Evolutionary conservation across 2,888 invertebrate species (phyloP).

Genomic region (Acrobasis consociella): DNA sequence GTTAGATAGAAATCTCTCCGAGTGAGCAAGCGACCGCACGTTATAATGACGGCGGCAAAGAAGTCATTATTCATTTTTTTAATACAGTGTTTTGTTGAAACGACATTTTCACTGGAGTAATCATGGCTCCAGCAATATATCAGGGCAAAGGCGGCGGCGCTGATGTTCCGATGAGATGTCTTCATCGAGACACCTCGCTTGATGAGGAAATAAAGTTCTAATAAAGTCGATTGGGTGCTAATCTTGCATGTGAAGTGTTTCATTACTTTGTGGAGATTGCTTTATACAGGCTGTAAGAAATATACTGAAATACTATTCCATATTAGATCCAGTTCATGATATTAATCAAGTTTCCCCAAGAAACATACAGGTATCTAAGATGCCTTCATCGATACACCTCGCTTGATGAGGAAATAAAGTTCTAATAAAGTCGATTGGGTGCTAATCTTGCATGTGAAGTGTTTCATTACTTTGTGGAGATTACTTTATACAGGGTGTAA

Average conservation of each 20-base stretch:
- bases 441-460: background rate
- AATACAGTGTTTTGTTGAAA: constrained; percentile 80
- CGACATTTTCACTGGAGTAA: constrained; percentile 81
- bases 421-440: background rate
- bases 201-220: background rate
- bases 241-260: background rate
- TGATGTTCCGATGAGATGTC: constrained; percentile 79
- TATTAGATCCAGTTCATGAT: too few species aligned
- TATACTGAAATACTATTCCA: too few species aligned
- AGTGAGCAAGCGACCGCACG: constrained; percentile 65
- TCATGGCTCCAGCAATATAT: constrained; percentile 73
- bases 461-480: background rate
- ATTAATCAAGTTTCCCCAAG: too few species aligned
- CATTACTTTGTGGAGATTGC: background rate
- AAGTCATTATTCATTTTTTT: constrained; percentile 82
- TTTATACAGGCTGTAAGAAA: too few species aligned
- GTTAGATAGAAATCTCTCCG: constrained; percentile 72
- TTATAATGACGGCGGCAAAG: constrained; percentile 77
- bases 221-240: background rate
- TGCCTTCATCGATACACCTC: constrained; percentile 56
- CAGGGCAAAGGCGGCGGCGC: constrained; percentile 31
- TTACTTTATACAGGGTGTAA: too few species aligned
- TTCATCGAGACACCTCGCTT: constrained; percentile 47
- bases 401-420: background rate
- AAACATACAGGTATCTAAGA: too few species aligned